Evolutionary conservation across 2,888 invertebrate species (phyloP).

Genomic region (Eupithecia dodoneata): DNA sequence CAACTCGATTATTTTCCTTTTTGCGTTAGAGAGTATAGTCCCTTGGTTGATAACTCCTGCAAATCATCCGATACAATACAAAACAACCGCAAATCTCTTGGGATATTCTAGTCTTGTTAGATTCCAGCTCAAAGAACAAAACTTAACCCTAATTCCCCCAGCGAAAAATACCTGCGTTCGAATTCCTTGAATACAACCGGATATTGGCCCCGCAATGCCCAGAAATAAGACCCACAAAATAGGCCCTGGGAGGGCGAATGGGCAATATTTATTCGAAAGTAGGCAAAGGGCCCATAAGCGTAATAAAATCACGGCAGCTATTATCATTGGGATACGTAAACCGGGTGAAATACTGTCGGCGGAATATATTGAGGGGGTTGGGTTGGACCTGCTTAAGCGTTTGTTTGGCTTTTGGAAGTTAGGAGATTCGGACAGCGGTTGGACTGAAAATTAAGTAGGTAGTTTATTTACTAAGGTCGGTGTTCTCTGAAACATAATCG

Average conservation of each 20-base stretch:
- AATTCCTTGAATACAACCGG: conserved; percentile 18
- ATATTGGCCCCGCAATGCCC: conserved; percentile 31
- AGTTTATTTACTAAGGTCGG: not conserved
- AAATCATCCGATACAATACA: not conserved
- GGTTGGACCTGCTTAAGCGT: conserved; percentile 15
- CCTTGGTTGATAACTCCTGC: too few species aligned
- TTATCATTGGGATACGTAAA: conserved; percentile 42
- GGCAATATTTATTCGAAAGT: conserved; percentile 35
- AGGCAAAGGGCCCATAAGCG: conserved; percentile 39
- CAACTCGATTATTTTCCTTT: too few species aligned
- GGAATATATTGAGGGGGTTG: conserved; percentile 46
- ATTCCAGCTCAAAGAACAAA: not conserved
- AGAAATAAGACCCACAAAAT: conserved; percentile 22
- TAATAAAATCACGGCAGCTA: conserved; percentile 46
- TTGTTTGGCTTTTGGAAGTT: conserved; percentile 11
- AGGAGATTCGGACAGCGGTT: conserved; percentile 4
- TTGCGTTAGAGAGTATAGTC: too few species aligned
- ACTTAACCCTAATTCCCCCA: conserved; percentile 5
- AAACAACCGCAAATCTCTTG: not conserved
- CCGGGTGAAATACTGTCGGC: conserved; percentile 43
- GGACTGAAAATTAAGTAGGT: not conserved
- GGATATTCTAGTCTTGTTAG: not conserved
- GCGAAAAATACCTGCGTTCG: conserved; percentile 25
- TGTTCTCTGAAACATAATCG: not conserved
- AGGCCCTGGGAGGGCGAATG: conserved; percentile 23